Conservation (phyloP, 2,113 vertebrate genomes). For the Cygnus buccinator region DNA sequence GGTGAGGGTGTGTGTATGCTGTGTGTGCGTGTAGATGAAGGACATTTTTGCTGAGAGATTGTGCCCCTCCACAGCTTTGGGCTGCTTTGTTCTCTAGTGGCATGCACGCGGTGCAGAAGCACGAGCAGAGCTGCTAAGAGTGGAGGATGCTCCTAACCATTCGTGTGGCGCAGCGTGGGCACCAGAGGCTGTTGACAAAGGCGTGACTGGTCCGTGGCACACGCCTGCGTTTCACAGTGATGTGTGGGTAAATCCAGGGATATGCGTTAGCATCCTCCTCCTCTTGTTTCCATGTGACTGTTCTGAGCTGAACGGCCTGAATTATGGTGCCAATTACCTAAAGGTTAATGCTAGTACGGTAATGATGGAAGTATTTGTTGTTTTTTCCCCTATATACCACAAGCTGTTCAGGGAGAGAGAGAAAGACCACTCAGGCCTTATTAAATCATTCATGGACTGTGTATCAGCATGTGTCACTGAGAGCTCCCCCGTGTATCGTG, state of each 20-base stretch:
- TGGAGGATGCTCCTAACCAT: fast-evolving
- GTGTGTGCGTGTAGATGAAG: not conserved
- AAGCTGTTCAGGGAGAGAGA: not conserved
- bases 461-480: not conserved
- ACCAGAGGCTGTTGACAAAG: fast-evolving
- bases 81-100: not conserved
- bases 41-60: not conserved
- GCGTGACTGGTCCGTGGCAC: not conserved
- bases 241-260: fast-evolving
- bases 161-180: not conserved
- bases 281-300: not conserved
- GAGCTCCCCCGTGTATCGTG: not conserved
- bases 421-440: not conserved
- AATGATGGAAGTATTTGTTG: not conserved
- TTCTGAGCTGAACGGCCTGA: not conserved
- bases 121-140: not conserved
- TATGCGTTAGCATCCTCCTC: not conserved
- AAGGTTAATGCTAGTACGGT: constrained; percentile 34
- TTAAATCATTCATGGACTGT: not conserved
- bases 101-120: not conserved
- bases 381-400: not conserved
- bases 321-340: constrained; percentile 33
- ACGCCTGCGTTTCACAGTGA: not conserved
- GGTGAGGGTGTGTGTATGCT: not conserved
- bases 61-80: not conserved